Percentiles rank a stretch among this genome's conserved stretches.
phyloP scores from a whole-genome alignment of 2,888 invertebrate species.

The Caenorhabditis afra region DNA sequence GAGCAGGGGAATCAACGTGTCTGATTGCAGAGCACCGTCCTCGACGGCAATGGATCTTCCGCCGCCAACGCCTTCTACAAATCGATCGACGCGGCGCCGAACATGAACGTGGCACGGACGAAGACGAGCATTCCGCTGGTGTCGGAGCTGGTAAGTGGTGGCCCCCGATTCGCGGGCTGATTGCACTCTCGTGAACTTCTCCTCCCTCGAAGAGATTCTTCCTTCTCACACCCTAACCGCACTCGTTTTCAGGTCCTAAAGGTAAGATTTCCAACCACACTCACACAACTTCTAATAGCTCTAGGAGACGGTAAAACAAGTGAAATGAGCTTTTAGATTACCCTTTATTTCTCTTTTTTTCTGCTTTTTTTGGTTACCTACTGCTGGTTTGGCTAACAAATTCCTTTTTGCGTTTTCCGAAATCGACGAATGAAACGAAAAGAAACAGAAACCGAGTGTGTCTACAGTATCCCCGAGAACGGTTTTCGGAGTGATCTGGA shows the following conservation, averaged over 20 bases:
- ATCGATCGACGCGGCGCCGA: slow-evolving; percentile 99
- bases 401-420: slow-evolving; percentile 13
- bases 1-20: neutral
- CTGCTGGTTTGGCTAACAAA: slow-evolving; percentile 7
- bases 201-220: slow-evolving; percentile 11
- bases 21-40: slow-evolving; percentile 77
- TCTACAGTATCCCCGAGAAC: neutral
- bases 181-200: slow-evolving; percentile 8
- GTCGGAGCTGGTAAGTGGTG: slow-evolving; percentile 94
- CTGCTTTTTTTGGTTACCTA: slow-evolving; percentile 3
- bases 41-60: slow-evolving; percentile 84
- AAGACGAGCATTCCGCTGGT: slow-evolving; percentile 98
- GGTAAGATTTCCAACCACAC: slow-evolving; percentile 39
- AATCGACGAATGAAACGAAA: too few species aligned
- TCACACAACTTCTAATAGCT: slow-evolving; percentile 22
- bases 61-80: slow-evolving; percentile 99
- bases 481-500: too few species aligned
- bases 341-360: slow-evolving; percentile 4
- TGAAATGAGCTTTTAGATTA: neutral
- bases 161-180: neutral
- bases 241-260: slow-evolving; percentile 56
- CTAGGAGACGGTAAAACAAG: slow-evolving; percentile 26
- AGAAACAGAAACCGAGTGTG: neutral
- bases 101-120: slow-evolving; percentile 89
- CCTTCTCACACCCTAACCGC: slow-evolving; percentile 7